Percentiles rank a stretch among this genome's conserved stretches.
Evolutionary conservation across 2,113 vertebrate species (phyloP).

Genomic region (Psilopogon haemacephalus): DNA sequence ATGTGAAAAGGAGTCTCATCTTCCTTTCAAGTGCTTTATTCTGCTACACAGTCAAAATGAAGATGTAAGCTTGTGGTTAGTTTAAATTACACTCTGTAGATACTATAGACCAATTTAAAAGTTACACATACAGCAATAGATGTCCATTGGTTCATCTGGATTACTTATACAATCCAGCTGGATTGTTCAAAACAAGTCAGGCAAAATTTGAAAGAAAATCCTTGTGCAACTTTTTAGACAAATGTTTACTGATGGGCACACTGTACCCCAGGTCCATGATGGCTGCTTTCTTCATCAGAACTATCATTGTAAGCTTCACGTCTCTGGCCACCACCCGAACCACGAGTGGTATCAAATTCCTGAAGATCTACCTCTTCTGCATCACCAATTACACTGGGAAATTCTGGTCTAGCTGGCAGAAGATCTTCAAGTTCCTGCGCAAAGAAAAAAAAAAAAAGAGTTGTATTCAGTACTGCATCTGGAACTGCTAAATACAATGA

Average conservation of each 20-base stretch:
- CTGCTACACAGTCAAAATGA: conserved; percentile 79
- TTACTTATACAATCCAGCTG: conserved; percentile 75
- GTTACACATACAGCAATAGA: conserved; percentile 89
- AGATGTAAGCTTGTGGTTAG: conserved; percentile 85
- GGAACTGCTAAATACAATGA: neutral
- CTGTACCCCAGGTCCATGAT: conserved; percentile 96
- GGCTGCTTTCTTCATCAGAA: conserved; percentile 94
- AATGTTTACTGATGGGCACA: conserved; percentile 93
- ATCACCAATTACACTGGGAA: conserved; percentile 86
- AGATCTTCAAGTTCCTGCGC: conserved; percentile 94
- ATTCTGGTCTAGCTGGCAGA: conserved; percentile 91
- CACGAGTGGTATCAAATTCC: conserved; percentile 90
- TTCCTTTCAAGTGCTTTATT: conserved; percentile 83
- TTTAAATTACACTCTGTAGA: conserved; percentile 95
- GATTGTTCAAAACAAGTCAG: conserved; percentile 74
- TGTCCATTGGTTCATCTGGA: conserved; percentile 81
- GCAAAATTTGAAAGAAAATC: conserved; percentile 76
- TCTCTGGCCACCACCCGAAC: conserved; percentile 87
- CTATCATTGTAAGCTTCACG: conserved; percentile 97
- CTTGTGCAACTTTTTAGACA: conserved; percentile 73
- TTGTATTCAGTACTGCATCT: neutral
- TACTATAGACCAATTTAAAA: conserved; percentile 89
- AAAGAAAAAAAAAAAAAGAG: conserved; percentile 14
- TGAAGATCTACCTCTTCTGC: conserved; percentile 96
- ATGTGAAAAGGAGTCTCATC: conserved; percentile 74